A percentile compares a stretch with the other conserved stretches of the same genome.
These are phyloP conservation scores for Vesta saturnalis DNA, from an alignment of 2,888 invertebrate species.

Conservation along the genomic window DNA sequence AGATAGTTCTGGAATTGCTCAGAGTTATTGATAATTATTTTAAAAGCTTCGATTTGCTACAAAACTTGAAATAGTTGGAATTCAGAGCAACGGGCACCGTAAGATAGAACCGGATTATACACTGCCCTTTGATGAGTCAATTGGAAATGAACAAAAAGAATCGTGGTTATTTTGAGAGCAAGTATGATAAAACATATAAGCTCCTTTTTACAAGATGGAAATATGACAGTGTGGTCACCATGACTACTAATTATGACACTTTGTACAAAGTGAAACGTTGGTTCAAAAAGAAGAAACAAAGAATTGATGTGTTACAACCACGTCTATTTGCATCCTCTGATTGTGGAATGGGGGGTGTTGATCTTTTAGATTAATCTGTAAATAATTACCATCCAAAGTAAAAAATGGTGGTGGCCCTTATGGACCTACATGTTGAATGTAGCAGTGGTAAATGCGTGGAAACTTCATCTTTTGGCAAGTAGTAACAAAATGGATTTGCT, in stretches of 20 bases:
- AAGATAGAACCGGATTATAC: neutral
- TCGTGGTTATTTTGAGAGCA: neutral
- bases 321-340: too few species aligned
- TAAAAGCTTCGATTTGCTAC: neutral
- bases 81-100: conserved; percentile 2
- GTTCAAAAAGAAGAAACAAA: too few species aligned
- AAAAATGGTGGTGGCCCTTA: too few species aligned
- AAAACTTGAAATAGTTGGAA: neutral
- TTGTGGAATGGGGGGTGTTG: too few species aligned
- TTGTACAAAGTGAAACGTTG: too few species aligned
- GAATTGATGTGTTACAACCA: too few species aligned
- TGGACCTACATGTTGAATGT: too few species aligned
- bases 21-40: neutral
- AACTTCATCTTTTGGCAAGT: too few species aligned
- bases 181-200: neutral
- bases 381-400: too few species aligned
- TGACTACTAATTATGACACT: conserved; percentile 33
- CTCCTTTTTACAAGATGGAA: neutral
- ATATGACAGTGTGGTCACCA: neutral
- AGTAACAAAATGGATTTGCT: too few species aligned
- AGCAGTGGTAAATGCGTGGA: too few species aligned
- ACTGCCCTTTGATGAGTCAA: neutral
- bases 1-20: neutral
- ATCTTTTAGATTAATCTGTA: too few species aligned
- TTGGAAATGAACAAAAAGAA: neutral